Base-by-base conservation (phyloP, 2,113 vertebrate species). In the Meleagris gallopavo region DNA sequence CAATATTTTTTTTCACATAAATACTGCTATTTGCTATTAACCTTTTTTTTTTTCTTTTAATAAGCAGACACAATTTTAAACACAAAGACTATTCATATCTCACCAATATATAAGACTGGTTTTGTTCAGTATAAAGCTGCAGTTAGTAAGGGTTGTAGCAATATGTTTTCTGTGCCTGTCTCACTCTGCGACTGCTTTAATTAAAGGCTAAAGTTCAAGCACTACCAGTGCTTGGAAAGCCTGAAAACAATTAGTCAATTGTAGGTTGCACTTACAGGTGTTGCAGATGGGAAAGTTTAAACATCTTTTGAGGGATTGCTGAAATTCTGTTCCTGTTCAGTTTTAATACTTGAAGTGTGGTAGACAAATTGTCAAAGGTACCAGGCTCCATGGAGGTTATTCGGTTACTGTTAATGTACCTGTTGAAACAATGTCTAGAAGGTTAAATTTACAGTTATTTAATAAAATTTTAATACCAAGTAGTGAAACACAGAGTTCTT, bases 301-400 rank as follows among this genome's bases (percentile, higher is more conserved):
- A 99, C 98, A 99, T 98, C 98, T 99, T 99, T 81, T 98, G 97
- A 11, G 99, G 98, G 81, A 99, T 97, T 78, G 97, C 62, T 85
- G 98, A 98, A 72, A 99, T 98, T 22, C 98, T 98, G 96, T 99
- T 99, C 93, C 98, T 98, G 97, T 98, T 99, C 84, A 99, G 97
- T 62, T 98, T 98, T 73, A 99, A 96, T 52, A 99, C 97, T 97
- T 99, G 98, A 80, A 99, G 98, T 16, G 98, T 98, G 89, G 69
- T 96, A 62, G 99, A 99, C 96, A 99, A 97, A 93, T 97, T 99
- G 94, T 98, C 97, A 95, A 99, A 99, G 94, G 98, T 98, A 88
- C 99, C 99, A 3, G 98, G 96, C 94, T 99, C 99, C 98, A 99
- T 74, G 4, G 97, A 97, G 1, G 98, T 98, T 93, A 99, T 98